These are phyloP conservation scores for Rhopalosiphum padi DNA, from an alignment of 1,140 invertebrate species.

Conservation along the genomic window DNA sequence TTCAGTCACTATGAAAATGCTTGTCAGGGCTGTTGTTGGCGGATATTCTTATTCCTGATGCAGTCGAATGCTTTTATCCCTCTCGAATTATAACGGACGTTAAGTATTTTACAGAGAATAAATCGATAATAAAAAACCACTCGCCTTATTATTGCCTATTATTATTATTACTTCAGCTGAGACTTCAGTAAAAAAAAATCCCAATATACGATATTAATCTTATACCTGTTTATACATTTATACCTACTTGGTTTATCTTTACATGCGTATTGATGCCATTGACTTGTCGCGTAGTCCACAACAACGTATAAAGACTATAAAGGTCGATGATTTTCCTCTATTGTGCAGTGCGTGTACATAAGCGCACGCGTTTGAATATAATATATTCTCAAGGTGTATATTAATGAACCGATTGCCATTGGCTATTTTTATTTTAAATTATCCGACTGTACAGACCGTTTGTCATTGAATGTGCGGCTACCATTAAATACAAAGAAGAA, in stretches of 20 bases:
- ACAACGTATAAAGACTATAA: background rate
- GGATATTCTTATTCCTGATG: background rate
- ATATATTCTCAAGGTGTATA: slow-evolving; percentile 26
- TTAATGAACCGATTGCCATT: slow-evolving; percentile 23
- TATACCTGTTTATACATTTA: background rate
- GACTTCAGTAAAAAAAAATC: background rate
- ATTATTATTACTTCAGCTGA: background rate
- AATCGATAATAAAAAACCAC: background rate
- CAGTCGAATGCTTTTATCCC: background rate
- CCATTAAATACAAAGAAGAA: background rate
- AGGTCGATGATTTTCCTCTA: background rate
- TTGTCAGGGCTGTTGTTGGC: background rate
- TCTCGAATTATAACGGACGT: background rate
- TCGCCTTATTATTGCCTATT: background rate
- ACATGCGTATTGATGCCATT: background rate
- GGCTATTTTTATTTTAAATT: slow-evolving; percentile 1
- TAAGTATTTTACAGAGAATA: background rate
- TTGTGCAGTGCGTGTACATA: background rate
- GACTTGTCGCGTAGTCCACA: background rate
- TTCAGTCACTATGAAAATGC: slow-evolving; percentile 35
- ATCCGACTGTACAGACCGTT: background rate
- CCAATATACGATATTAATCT: background rate
- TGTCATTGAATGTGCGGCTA: background rate
- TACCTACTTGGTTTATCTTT: background rate
- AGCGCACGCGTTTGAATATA: background rate